These are phyloP conservation scores for Apeira syringaria DNA, from an alignment of 2,888 invertebrate genomes.

Conservation along the genomic window DNA sequence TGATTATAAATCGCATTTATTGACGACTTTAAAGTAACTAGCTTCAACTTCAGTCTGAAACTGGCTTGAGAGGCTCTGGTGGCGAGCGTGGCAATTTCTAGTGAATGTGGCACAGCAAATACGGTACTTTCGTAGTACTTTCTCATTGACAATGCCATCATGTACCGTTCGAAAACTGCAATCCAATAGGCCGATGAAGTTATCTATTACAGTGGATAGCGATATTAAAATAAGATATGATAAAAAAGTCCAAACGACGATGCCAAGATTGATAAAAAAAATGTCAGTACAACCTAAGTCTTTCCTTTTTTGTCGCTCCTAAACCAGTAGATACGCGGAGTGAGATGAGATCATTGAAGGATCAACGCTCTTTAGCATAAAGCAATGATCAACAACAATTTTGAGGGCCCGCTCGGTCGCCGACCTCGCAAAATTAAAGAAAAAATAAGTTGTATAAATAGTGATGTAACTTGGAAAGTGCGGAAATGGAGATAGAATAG, in stretches of 20 bases:
- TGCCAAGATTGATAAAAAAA: constrained; percentile 33
- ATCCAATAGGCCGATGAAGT: constrained; percentile 61
- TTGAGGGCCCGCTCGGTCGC: constrained; percentile 58
- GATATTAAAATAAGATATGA: constrained; percentile 4
- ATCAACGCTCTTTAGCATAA: constrained; percentile 74
- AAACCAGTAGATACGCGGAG: constrained; percentile 41
- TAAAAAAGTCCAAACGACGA: constrained; percentile 12
- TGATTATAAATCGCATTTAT: too few species aligned
- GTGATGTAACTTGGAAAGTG: constrained; percentile 80
- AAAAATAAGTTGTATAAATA: constrained; percentile 50
- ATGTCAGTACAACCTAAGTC: constrained; percentile 26
- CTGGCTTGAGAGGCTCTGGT: too few species aligned
- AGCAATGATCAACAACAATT: constrained; percentile 66
- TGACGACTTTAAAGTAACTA: too few species aligned
- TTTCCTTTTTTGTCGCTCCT: constrained; percentile 40
- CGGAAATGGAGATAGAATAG: constrained; percentile 72
- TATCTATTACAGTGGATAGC: constrained; percentile 39
- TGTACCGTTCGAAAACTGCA: constrained; percentile 62
- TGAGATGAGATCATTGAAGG: constrained; percentile 78
- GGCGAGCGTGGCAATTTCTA: constrained; percentile 16
- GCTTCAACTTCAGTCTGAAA: too few species aligned
- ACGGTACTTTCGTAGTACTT: constrained; percentile 56
- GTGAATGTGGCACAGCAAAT: constrained; percentile 50
- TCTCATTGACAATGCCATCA: constrained; percentile 46
- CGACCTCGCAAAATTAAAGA: constrained; percentile 53